phyloP scores from a whole-genome alignment of 2,888 invertebrate genomes.

The Polydrusus cervinus region DNA sequence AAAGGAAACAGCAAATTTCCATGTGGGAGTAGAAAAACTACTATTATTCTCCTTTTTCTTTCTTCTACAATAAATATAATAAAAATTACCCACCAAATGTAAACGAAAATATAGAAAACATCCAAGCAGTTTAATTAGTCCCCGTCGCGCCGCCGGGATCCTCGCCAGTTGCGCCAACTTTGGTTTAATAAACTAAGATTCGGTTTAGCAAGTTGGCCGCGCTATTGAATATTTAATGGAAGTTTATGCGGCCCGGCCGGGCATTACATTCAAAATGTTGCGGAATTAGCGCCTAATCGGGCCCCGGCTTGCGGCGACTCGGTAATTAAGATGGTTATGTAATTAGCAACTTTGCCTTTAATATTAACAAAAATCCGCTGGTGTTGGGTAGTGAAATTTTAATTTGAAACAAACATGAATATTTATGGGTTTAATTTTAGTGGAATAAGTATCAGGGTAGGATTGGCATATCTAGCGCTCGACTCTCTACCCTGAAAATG shows the following conservation, averaged over 20 bases:
- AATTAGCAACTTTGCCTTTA: constrained; percentile 22
- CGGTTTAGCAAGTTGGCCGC: constrained; percentile 41
- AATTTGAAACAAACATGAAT: background rate
- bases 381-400: background rate
- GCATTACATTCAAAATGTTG: constrained; percentile 35
- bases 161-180: constrained; percentile 34
- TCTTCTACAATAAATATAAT: no score
- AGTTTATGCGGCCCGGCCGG: constrained; percentile 31
- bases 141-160: background rate
- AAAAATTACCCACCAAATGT: background rate
- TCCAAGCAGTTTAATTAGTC: background rate
- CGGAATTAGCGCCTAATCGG: constrained; percentile 25
- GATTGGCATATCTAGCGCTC: no score
- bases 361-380: constrained; percentile 10
- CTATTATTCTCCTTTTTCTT: no score
- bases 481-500: no score
- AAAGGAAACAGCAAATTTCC: no score
- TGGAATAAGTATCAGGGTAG: no score
- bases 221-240: constrained; percentile 39
- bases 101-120: background rate
- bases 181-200: constrained; percentile 44
- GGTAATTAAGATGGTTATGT: constrained; percentile 26
- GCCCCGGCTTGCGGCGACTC: constrained; percentile 5
- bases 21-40: no score
- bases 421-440: constrained; percentile 15